Base-by-base conservation (phyloP, 64 coral and sea anemone genomes). In the Montipora capricornis region DNA sequence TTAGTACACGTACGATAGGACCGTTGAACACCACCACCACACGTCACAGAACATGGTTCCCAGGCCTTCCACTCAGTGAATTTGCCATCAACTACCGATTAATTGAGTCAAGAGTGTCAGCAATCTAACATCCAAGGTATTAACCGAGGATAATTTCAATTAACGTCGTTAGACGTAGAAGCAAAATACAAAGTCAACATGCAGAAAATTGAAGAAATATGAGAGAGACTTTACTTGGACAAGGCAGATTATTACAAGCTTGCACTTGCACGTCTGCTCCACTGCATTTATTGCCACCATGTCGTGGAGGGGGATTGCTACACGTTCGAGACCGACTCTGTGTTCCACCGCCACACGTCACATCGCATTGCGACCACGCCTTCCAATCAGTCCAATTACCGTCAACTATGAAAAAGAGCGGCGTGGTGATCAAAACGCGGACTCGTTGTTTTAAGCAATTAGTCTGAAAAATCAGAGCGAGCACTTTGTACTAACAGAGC, bases 51-150 rank as follows among this genome's bases (percentile, higher is more conserved):
- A 80, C 96, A 98, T 4, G 77, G 51, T 45, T 87, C 26, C 96
- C 96, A 98, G 6, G 20, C 53, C 49, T 92, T 62, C 96, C 96
- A 98, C n/a, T 47, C 76, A 6, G 77, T 95, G 94, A 90, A 98
- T 14, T 58, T 80, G 12, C 94, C 94, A 37, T 80, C 79, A 81
- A 95, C 94, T 93, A 14, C 16, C 81, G 62, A 67, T 83, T 11
- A 71, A 71, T 66, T 16, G 1, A 81, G 52, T 58, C 37, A 17
- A 46, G 53, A 57, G 53, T 57, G 11, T 57, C 53, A 11, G 11
- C 29, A 37, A 37, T 1, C 29, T 37, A 37, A 37, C 29, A 37
- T 37, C 29, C 29, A 37, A 37, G 29, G 29, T 37, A 37, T 37
- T 37, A 1, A 37, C 29, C 15, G 61, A 7, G 12, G 61, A 66